Evolutionary conservation across 2,113 vertebrate species (phyloP), one percentile per base, ranked within the genome.

Genomic region (Bubo bubo): DNA sequence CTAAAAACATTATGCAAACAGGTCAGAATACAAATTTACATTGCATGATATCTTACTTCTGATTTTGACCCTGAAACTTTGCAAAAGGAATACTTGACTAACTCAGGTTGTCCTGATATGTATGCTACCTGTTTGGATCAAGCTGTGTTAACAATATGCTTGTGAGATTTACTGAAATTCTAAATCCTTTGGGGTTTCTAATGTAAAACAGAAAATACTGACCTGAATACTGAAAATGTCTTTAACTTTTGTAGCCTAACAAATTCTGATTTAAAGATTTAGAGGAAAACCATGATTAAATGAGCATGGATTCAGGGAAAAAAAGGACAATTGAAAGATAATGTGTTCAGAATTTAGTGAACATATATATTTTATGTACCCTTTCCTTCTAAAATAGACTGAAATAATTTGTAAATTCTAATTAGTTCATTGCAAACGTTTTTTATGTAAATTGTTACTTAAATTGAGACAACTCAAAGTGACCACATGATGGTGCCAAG

Each of bases 401-500:
- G 15, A 92, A 86, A 45, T 59, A 34, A 43, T 60, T 84, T 80
- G 2, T 47, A 52, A 52, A 19, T 86, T 88, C 15, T 37, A 66
- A 79, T 63, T 63, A 35, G 71, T 43, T 52, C 9, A 13, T 77
- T 88, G 49, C 30, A 84, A 55, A 55, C 0, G 0, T 66, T 89
- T 83, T 85, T 72, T 47, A 0, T 58, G 15, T 55, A 43, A 66
- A 66, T 64, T 82, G 22, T 59, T 81, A 20, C 49, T 92, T 52
- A 39, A 81, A 47, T 21, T 79, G 91, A 91, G 49, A 58, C 90
- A 89, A 92, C 81, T 80, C 55, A 6, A 16, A 92, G 28, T 93
- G 91, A 82, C 97, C 97, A 97, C 93, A 96, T 71, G 96, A 72
- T 97, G 97, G 97, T 93, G 95, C 97, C 96, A 97, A 89, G 55